Percentiles rank a stretch among this genome's conserved stretches.
Evolutionary conservation across 2,797 vertebrate species (phyloP).

Genomic region (Passerculus sandwichensis): DNA sequence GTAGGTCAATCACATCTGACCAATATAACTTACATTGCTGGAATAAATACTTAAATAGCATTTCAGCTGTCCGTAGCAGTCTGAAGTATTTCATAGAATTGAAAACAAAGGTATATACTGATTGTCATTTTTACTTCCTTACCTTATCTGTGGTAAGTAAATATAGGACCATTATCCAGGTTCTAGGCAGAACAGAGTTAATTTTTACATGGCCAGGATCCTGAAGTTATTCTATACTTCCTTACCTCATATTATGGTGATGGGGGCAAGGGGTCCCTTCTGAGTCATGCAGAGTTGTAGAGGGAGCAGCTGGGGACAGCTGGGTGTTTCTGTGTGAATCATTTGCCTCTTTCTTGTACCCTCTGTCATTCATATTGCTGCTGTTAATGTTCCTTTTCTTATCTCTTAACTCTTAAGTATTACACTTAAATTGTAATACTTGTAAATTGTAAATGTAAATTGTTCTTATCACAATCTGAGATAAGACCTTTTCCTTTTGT

Average conservation of each 20-base stretch:
- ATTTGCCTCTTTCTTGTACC: not conserved
- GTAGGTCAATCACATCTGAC: not conserved
- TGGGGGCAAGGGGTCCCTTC: rapidly evolving
- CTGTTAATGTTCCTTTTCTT: not conserved
- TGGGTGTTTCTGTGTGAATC: not conserved
- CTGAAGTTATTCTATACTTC: not conserved
- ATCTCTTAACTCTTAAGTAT: not conserved
- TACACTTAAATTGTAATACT: not conserved
- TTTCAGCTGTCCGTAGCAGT: not conserved
- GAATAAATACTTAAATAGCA: not conserved
- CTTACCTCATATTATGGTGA: not conserved
- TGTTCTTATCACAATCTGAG: not conserved
- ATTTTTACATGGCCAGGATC: not conserved
- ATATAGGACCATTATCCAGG: not conserved
- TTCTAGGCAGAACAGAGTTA: not conserved
- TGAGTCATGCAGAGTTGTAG: not conserved
- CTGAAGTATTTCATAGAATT: not conserved
- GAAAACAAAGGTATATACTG: not conserved
- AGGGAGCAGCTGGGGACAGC: not conserved
- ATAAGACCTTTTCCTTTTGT: not conserved
- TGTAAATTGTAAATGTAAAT: not conserved
- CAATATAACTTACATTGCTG: not conserved
- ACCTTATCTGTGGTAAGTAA: not conserved
- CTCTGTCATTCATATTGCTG: not conserved
- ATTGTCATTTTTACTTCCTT: not conserved